Conservation (phyloP, 2,797 vertebrate species). For the Tamandua tetradactyla region DNA sequence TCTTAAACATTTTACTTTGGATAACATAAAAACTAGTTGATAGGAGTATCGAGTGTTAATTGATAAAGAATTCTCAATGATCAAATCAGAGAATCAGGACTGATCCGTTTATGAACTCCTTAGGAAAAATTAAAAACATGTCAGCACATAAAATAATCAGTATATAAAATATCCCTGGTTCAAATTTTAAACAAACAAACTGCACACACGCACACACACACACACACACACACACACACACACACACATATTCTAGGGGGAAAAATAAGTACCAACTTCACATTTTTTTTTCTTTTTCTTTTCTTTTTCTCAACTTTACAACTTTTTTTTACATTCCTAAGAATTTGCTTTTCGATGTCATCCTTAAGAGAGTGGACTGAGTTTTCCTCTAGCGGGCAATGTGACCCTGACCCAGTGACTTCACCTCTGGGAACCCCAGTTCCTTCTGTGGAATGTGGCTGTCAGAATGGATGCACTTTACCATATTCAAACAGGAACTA, state of each 20-base stretch:
- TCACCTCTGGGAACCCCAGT: neutral
- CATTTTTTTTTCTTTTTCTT: neutral
- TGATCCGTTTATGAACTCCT: neutral
- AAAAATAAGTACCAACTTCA: neutral
- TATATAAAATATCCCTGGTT: neutral
- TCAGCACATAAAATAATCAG: neutral
- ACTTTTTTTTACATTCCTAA: neutral
- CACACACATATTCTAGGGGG: neutral
- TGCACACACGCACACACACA: neutral
- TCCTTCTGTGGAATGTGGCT: neutral
- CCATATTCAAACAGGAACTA: neutral
- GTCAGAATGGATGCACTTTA: neutral
- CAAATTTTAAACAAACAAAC: neutral
- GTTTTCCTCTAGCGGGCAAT: neutral
- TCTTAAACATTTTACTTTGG: conserved; percentile 2
- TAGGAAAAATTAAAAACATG: neutral
- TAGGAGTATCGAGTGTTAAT: neutral
- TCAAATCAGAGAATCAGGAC: conserved; percentile 14
- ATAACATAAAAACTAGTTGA: neutral
- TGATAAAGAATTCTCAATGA: neutral
- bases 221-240: neutral
- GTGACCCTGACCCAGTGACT: neutral
- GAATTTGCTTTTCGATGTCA: neutral
- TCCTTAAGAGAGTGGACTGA: neutral
- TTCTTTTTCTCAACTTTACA: neutral